Conservation (phyloP, 2,888 invertebrate genomes). For the Agrilus mali region DNA sequence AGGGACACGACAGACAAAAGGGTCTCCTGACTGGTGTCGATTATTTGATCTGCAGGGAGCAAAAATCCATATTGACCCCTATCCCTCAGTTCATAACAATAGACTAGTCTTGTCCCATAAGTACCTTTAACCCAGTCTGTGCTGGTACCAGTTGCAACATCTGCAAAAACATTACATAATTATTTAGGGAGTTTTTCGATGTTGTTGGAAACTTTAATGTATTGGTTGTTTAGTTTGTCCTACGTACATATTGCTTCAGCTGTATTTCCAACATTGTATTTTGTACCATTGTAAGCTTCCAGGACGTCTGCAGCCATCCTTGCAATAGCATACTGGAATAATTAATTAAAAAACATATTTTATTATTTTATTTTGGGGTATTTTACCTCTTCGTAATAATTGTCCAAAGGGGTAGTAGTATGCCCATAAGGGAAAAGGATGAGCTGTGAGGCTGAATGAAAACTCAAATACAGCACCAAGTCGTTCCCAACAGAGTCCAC, state of each 20-base stretch:
- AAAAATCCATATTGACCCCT: slow-evolving; percentile 49
- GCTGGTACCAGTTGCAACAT: slow-evolving; percentile 47
- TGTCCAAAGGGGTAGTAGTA: slow-evolving; percentile 38
- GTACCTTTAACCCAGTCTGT: slow-evolving; percentile 62
- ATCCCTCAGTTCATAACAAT: slow-evolving; percentile 54
- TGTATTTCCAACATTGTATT: slow-evolving; percentile 34
- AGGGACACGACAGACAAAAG: slow-evolving; percentile 37
- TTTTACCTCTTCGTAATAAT: slow-evolving; percentile 43
- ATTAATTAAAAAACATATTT: not conserved
- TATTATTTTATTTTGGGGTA: no score
- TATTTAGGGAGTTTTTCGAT: not conserved
- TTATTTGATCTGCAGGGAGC: slow-evolving; percentile 51
- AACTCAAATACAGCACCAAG: slow-evolving; percentile 48
- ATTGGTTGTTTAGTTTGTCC: not conserved
- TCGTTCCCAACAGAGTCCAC: slow-evolving; percentile 37
- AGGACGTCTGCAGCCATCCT: slow-evolving; percentile 25
- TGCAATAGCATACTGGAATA: slow-evolving; percentile 27
- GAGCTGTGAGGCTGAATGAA: slow-evolving; percentile 61
- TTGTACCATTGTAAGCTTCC: slow-evolving; percentile 30
- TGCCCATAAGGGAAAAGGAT: slow-evolving; percentile 55
- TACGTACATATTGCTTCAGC: slow-evolving; percentile 38
- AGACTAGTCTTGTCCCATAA: slow-evolving; percentile 47
- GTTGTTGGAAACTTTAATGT: not conserved
- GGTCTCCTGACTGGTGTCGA: slow-evolving; percentile 52
- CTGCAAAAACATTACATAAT: slow-evolving; percentile 24